phyloP scores from a whole-genome alignment of 2,888 invertebrate species.

The Trichopria drosophilae region DNA sequence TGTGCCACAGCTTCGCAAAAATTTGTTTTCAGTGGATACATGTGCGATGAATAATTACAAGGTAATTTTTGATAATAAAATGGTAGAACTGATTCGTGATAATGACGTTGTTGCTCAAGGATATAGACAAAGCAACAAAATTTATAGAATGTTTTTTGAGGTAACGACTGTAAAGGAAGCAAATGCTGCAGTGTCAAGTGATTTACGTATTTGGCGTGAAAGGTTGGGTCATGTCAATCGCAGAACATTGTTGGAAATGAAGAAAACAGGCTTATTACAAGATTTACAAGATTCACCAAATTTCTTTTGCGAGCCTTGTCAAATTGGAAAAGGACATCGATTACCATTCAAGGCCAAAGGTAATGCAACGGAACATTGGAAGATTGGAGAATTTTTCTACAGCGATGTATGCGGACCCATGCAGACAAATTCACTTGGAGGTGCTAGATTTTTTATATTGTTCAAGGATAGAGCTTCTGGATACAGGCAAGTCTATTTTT shows the following conservation, averaged over 20 bases:
- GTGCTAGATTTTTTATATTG: constrained; percentile 28
- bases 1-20: not conserved
- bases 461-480: constrained; percentile 33
- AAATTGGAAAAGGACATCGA: not conserved
- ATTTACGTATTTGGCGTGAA: not conserved
- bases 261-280: not conserved
- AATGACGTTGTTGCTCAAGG: not conserved
- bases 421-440: constrained; percentile 23
- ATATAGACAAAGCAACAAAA: not conserved
- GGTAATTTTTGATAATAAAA: not conserved
- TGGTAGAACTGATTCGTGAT: not conserved
- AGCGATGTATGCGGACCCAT: not conserved
- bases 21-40: not conserved
- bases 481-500: constrained; percentile 33
- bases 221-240: not conserved
- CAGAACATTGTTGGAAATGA: not conserved
- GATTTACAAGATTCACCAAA: not conserved
- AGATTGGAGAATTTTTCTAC: not conserved
- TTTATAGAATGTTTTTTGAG: not conserved
- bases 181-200: not conserved
- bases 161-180: not conserved
- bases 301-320: not conserved
- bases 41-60: not conserved
- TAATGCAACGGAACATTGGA: no score
- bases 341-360: not conserved